A percentile compares a stretch with the other conserved stretches of the same genome.
Conservation (phyloP, 1,140 invertebrate species). For the Drosophila cardini region DNA sequence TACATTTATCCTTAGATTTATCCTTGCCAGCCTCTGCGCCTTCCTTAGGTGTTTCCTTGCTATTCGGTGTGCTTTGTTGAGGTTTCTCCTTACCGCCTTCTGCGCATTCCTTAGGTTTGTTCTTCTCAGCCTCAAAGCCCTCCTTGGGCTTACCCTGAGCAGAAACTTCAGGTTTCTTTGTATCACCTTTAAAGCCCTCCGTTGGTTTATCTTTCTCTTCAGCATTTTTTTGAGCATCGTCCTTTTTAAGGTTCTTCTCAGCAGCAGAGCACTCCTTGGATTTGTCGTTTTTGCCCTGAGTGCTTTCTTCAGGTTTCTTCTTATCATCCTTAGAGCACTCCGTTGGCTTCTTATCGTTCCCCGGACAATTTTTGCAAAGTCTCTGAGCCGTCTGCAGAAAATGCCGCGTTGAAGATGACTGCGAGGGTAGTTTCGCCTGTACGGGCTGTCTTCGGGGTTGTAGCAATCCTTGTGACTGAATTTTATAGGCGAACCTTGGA, state of each 20-base stretch:
- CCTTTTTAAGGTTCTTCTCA: background rate
- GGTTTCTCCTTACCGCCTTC: background rate
- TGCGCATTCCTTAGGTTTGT: background rate
- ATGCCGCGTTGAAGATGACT: background rate
- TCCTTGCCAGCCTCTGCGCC: background rate
- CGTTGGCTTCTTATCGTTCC: background rate
- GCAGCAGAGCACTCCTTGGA: background rate
- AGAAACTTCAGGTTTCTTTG: background rate
- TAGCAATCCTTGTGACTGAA: background rate
- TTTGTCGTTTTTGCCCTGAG: background rate
- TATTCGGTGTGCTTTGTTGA: no score
- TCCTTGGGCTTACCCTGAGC: background rate
- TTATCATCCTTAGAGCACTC: background rate
- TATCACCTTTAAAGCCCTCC: background rate
- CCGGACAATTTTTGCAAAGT: background rate
- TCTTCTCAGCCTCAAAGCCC: background rate
- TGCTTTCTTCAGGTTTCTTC: background rate
- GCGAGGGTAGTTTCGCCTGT: background rate
- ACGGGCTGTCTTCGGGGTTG: background rate
- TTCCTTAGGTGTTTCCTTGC: no score
- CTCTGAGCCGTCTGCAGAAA: background rate
- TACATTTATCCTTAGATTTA: no score
- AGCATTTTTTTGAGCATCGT: background rate
- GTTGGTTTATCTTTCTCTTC: background rate
- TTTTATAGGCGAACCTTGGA: background rate